phyloP scores from a whole-genome alignment of 2,113 vertebrate species.

The Laterallus jamaicensis region DNA sequence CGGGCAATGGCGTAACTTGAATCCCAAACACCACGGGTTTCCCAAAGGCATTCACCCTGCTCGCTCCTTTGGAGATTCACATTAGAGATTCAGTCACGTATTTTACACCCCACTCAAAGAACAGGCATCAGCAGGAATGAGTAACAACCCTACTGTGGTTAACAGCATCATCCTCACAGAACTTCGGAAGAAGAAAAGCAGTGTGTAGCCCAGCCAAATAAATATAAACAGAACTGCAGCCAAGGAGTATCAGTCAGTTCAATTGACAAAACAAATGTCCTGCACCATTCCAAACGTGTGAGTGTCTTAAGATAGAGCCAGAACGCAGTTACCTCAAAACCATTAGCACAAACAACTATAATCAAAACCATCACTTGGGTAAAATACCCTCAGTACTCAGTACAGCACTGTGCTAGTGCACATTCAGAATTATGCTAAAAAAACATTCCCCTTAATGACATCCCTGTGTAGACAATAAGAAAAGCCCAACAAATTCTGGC shows the following conservation, averaged over 20 bases:
- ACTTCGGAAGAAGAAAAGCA: background rate
- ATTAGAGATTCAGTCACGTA: conserved; percentile 11
- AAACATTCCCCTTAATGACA: background rate
- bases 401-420: fast-evolving
- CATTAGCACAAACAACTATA: background rate
- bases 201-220: conserved; percentile 10
- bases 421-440: background rate
- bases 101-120: conserved; percentile 9
- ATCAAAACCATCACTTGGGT: background rate
- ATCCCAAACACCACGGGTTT: background rate
- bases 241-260: background rate
- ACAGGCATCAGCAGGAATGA: conserved; percentile 35
- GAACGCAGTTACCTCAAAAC: background rate
- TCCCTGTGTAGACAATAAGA: background rate
- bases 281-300: background rate
- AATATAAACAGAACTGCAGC: conserved; percentile 4
- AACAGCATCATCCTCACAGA: background rate
- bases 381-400: background rate
- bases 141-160: background rate
- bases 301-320: background rate
- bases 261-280: conserved; percentile 20
- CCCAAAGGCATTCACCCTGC: background rate
- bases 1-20: fast-evolving
- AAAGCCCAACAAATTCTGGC: background rate
- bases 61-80: background rate